Percentiles rank a stretch among this genome's conserved stretches.
Conservation (phyloP, 2,888 invertebrate genomes). For the Malthinus seriepunctatus region DNA sequence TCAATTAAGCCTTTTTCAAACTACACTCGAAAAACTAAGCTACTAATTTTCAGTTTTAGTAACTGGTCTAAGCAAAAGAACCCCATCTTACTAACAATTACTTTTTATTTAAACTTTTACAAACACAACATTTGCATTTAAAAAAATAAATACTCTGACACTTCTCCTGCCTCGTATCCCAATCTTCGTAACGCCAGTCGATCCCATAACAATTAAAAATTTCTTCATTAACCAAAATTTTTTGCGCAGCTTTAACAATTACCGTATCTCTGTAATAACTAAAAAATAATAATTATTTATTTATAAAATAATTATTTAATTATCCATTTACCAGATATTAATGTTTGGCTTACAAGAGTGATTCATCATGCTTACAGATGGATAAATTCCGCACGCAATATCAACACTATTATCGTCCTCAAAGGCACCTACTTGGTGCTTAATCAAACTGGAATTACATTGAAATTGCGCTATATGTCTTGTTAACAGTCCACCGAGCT, state of each 20-base stretch:
- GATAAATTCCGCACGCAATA: slow-evolving; percentile 79
- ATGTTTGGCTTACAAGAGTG: slow-evolving; percentile 90
- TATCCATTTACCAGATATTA: slow-evolving; percentile 63
- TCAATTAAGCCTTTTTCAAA: too few relatives aligned
- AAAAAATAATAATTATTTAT: slow-evolving; percentile 38
- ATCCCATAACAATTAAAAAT: slow-evolving; percentile 87
- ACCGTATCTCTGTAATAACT: slow-evolving; percentile 74
- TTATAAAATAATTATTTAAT: background rate
- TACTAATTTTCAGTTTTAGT: background rate
- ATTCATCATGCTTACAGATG: slow-evolving; percentile 88
- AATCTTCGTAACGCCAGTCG: slow-evolving; percentile 68
- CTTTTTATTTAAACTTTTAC: slow-evolving; percentile 54
- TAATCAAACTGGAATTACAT: slow-evolving; percentile 40
- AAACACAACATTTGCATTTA: slow-evolving; percentile 74
- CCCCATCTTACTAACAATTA: background rate
- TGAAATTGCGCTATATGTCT: slow-evolving; percentile 74
- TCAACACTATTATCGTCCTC: slow-evolving; percentile 53
- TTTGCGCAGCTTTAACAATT: slow-evolving; percentile 69
- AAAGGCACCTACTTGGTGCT: background rate
- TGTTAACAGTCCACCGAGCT: slow-evolving; percentile 68
- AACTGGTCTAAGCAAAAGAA: background rate
- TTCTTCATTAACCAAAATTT: slow-evolving; percentile 69
- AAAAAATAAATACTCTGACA: slow-evolving; percentile 78
- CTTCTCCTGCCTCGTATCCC: slow-evolving; percentile 62
- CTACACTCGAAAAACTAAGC: too few relatives aligned